Base-by-base conservation (phyloP, 2,888 invertebrate species). In the Drosophila fungiperda region DNA sequence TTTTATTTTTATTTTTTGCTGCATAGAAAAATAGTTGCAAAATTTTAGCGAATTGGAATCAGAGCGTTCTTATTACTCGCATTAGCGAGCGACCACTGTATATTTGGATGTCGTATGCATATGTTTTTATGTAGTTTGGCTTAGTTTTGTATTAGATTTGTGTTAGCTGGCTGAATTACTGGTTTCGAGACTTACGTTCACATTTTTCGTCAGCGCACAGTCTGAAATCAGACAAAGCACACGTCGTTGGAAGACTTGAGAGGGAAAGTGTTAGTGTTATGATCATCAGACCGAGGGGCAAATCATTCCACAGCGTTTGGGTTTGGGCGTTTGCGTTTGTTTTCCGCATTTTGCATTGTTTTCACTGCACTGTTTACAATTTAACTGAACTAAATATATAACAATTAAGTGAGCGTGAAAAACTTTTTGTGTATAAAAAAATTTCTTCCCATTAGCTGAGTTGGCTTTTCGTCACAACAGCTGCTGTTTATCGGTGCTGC, bases 161-260 rank as follows among this genome's bases (percentile, higher is more conserved):
- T n/a, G 8, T 36, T 38, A 4, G 26, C 38, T 55, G 26, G 8
- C 15, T 55, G 20, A 40, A 9, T 40, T 20, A 42, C 57, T 32
- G 38, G 57, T 57, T 57, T 42, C 15, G 15, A n/a, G 38, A 91
- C 91, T 92, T 94, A 97, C 97, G 94, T 93, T 94, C 94, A 93
- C 97, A 97, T 91, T 95, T 93, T 92, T 94, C 93, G 93, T 97
- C 95, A 83, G 94, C 96, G 94, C 97, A 97, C 90, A 94, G 93
- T 89, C 96, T 94, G 93, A 95, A 95, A 91, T 96, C 95, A 64
- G 96, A 95, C 88, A 95, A 93, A 93, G 80, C 82, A 75, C 75
- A 72, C 75, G 85, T 71, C 64, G 75, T 70, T 73, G 89, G 82
- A 78, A 87, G 83, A 82, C 82, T 80, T 63, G 65, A 76, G 68